These are phyloP conservation scores for Procavia capensis DNA, from an alignment of 2,113 vertebrate species.

Conservation along the genomic window DNA sequence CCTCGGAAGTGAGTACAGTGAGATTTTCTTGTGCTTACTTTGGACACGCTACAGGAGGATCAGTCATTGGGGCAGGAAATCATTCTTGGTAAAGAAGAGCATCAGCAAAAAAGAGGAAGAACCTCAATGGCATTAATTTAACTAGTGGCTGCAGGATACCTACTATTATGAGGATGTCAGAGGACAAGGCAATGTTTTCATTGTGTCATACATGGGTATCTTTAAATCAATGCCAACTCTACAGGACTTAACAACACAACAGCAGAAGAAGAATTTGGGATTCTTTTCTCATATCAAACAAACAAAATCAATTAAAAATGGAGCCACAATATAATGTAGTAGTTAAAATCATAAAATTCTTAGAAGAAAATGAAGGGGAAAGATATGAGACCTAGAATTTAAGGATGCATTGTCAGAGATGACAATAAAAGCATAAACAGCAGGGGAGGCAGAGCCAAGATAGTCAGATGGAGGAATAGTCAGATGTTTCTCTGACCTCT, in stretches of 20 bases:
- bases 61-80: no score
- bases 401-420: no score
- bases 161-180: not conserved
- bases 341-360: not conserved
- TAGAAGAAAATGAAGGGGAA: no score
- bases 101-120: not conserved
- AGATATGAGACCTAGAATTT: no score
- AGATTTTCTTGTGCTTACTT: not conserved
- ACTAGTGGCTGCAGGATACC: not conserved
- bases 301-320: not conserved
- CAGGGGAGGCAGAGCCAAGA: no score
- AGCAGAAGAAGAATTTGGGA: not conserved
- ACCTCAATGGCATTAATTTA: not conserved
- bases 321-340: not conserved
- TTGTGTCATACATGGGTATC: not conserved
- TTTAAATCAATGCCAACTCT: not conserved
- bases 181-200: not conserved
- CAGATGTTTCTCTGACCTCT: no score
- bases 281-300: not conserved
- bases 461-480: no score
- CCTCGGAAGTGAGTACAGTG: not conserved
- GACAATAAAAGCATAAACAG: no score
- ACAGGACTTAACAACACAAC: not conserved
- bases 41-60: not conserved
- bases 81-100: no score